phyloP scores from a whole-genome alignment of 2,797 vertebrate species.

The Enteromius thamalakanensis region DNA sequence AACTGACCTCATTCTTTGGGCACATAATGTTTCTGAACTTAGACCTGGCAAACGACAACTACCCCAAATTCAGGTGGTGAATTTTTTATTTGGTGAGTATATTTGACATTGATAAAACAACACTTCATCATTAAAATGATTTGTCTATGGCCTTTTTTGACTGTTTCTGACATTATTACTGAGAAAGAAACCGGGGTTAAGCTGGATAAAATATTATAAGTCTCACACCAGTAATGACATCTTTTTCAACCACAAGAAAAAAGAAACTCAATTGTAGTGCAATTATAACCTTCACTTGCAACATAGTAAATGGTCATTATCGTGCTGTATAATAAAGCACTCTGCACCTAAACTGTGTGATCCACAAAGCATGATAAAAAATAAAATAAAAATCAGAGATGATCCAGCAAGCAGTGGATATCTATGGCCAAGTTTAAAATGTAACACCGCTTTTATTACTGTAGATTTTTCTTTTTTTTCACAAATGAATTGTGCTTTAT shows the following conservation, averaged over 20 bases:
- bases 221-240: neutral
- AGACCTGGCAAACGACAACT: too few relatives aligned
- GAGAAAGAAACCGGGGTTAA: neutral
- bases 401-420: neutral
- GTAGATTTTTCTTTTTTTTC: neutral
- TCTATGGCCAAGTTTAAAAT: neutral
- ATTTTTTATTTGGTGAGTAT: too few relatives aligned
- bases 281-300: neutral
- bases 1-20: too few relatives aligned
- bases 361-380: neutral
- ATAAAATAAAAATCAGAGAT: neutral
- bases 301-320: neutral
- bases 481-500: conserved; percentile 31
- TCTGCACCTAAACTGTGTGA: neutral
- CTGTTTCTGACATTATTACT: neutral
- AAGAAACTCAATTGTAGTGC: neutral
- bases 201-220: neutral
- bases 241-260: neutral
- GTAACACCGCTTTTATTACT: conserved; percentile 6
- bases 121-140: neutral
- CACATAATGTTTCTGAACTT: too few relatives aligned
- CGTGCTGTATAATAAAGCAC: neutral
- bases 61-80: too few relatives aligned
- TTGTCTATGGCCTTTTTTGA: neutral
- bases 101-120: neutral